Percentiles rank a stretch among this genome's conserved stretches.
Conservation (phyloP, 64 coral and sea anemone species). For the Catalaphyllia jardinei region DNA sequence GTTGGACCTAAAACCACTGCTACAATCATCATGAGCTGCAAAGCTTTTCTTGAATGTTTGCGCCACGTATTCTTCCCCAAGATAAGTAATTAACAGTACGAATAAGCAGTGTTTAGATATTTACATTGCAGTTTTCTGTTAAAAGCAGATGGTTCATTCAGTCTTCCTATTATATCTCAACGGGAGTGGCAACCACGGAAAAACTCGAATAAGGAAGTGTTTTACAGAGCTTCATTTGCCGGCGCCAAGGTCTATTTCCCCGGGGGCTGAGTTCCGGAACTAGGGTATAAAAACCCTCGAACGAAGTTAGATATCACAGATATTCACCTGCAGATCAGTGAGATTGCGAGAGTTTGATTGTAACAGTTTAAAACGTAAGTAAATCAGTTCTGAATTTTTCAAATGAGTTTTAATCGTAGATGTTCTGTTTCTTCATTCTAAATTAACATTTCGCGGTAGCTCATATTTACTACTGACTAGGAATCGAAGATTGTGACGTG, state of each 20-base stretch:
- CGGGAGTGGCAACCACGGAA: not conserved
- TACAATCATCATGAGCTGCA: not conserved
- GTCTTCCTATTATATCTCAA: not conserved
- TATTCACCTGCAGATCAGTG: constrained; percentile 7
- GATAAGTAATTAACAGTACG: constrained; percentile 8
- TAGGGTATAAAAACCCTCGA: constrained; percentile 7
- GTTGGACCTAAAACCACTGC: not conserved
- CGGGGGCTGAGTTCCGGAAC: constrained; percentile 35
- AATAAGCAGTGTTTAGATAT: not conserved
- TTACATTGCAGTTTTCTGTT: constrained; percentile 17
- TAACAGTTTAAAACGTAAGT: constrained; percentile 2
- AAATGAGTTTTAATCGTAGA: not conserved
- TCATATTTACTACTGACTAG: too few relatives aligned
- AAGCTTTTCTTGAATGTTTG: not conserved
- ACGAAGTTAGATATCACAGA: constrained; percentile 7
- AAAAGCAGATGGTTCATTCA: constrained; percentile 29
- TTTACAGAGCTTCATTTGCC: constrained; percentile 29
- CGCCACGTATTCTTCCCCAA: not conserved
- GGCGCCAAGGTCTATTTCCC: constrained; percentile 11
- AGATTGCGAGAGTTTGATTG: not conserved
- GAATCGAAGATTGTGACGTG: too few relatives aligned
- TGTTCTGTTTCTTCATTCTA: too few relatives aligned
- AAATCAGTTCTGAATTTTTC: not conserved
- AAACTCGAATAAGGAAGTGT: not conserved
- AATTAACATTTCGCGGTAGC: too few relatives aligned